Base-by-base conservation (phyloP, 2,797 vertebrate genomes). In the Acanthurus tractus region DNA sequence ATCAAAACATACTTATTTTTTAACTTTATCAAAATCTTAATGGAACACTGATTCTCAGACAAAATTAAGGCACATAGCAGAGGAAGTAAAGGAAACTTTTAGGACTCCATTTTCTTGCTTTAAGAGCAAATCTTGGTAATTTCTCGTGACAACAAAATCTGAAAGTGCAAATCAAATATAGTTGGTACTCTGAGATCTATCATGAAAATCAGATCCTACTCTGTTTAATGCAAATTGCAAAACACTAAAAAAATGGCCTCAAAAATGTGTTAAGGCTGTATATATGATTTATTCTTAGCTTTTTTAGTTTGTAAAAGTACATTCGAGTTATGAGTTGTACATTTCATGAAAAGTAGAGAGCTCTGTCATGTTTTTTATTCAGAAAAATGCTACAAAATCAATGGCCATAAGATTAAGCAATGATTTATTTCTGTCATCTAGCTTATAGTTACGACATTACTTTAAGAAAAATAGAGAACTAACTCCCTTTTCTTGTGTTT, bases 71-170 rank as follows among this genome's bases (percentile, higher is more conserved):
- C 36, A 66, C 50, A 46, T 63, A 62, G 38, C 10, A 29, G 23
- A 57, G 40, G 36, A 29, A 57, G 34, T 58, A 23, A 63, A 78
- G 71, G 68, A 56, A 55, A 59, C 40, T 46, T 81, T 18, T 34
- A 7, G 46, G 59, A 63, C 44, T 52, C 23, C 54, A 57, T 22
- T 74, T 68, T 76, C 15, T 36, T 55, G 15, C 36, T 15, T 23
- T 78, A 72, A 63, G 46, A 63, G 11, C 45, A 14, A 29, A 64
- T 69, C 38, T 40, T 15, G 44, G 17, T 42, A 10, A 46, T 52
- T 66, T 44, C 17, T 46, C 25, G 22, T 18, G 14, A 61, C 73
- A 81, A 58, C 17, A 36, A 56, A 56, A 71, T 65, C 42, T 61
- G 9, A 67, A 42, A 46, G 20, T 17, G 17, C 40, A 55, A 6